A percentile compares a stretch with the other conserved stretches of the same genome.
phyloP scores from a whole-genome alignment of 92 coral and sea anemone genomes.

The Palythoa grandiflora region DNA sequence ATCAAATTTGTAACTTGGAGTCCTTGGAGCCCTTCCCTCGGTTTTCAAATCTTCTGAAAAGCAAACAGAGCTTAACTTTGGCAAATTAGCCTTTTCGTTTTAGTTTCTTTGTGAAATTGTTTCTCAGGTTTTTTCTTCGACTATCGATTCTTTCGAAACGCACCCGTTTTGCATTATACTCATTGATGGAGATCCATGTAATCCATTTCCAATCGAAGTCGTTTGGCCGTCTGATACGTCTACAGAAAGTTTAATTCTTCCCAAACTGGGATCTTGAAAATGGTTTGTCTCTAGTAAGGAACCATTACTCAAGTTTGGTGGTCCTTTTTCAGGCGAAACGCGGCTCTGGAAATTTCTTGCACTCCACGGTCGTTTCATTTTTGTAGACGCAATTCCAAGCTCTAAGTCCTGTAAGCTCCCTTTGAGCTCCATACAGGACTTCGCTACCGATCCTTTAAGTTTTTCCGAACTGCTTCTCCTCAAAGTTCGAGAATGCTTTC shows the following conservation, averaged over 20 bases:
- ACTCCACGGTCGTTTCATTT: conserved; percentile 44
- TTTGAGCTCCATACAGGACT: conserved; percentile 29
- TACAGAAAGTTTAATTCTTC: not conserved
- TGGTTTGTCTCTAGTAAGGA: not conserved
- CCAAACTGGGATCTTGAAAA: not conserved
- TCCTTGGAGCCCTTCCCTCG: no score
- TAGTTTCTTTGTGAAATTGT: not conserved
- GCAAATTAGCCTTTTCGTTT: not conserved
- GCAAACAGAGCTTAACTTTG: not conserved
- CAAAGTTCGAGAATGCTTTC: conserved; percentile 28
- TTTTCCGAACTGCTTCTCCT: not conserved
- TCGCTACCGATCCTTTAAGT: conserved; percentile 1
- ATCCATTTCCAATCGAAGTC: not conserved
- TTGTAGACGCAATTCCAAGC: not conserved
- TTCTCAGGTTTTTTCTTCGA: not conserved
- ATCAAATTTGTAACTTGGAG: no score
- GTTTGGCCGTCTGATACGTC: not conserved
- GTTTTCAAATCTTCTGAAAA: no score
- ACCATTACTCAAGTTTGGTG: not conserved
- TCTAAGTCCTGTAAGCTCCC: conserved; percentile 13
- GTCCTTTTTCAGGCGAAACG: conserved; percentile 46
- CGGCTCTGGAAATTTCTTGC: conserved; percentile 59
- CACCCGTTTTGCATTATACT: not conserved
- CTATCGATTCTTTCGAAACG: conserved; percentile 7
- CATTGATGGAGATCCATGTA: not conserved